Conservation (phyloP, 1,140 invertebrate species). For the Anoplophora glabripennis region DNA sequence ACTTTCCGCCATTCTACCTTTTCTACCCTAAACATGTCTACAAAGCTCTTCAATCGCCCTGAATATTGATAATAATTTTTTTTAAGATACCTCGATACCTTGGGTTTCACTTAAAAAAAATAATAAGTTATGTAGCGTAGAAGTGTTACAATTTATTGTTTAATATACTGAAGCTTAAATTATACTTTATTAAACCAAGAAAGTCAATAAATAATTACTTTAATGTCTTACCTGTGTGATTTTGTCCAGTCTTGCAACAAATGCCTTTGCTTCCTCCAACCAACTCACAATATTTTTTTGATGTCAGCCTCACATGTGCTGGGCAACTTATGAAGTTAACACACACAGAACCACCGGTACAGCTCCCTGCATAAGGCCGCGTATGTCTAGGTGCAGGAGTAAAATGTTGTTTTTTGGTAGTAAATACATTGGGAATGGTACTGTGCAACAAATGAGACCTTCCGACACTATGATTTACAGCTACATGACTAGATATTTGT, state of each 20-base stretch:
- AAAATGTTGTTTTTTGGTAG: not conserved
- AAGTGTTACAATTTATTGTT: too few relatives aligned
- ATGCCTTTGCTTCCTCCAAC: slow-evolving; percentile 50
- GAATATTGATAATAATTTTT: too few relatives aligned
- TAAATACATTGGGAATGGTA: not conserved
- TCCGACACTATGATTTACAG: not conserved
- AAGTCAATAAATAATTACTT: too few relatives aligned
- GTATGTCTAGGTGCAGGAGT: not conserved
- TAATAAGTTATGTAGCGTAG: too few relatives aligned
- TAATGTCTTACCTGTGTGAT: slow-evolving; percentile 53
- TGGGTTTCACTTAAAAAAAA: too few relatives aligned
- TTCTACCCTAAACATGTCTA: too few relatives aligned
- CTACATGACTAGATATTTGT: not conserved
- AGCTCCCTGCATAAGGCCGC: not conserved
- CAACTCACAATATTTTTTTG: slow-evolving; percentile 52
- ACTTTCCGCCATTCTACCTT: too few relatives aligned
- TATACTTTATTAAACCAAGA: too few relatives aligned
- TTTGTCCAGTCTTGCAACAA: slow-evolving; percentile 59
- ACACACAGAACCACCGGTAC: slow-evolving; percentile 40
- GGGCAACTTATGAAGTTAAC: slow-evolving; percentile 61
- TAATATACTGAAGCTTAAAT: too few relatives aligned
- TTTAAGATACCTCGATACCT: too few relatives aligned
- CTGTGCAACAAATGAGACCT: not conserved
- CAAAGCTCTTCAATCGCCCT: too few relatives aligned
- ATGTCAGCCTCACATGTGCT: slow-evolving; percentile 54